Conservation (phyloP, 1,140 invertebrate genomes). For the Globodera rostochiensis region DNA sequence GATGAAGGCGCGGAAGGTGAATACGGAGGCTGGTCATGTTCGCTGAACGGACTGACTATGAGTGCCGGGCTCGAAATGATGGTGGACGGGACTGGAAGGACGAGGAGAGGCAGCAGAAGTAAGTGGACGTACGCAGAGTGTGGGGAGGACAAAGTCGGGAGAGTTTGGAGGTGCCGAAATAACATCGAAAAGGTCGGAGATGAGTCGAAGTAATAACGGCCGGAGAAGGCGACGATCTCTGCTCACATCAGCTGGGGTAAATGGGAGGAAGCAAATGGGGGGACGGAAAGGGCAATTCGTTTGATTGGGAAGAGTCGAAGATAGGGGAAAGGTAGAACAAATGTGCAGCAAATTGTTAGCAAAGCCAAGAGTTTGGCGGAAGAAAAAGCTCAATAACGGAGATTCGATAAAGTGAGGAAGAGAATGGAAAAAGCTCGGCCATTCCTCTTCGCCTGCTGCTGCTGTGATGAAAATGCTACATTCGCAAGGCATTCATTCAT, state of each 20-base stretch:
- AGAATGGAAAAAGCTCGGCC: neutral
- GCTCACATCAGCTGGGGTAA: neutral
- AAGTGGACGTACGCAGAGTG: neutral
- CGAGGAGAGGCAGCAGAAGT: neutral
- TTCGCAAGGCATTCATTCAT: neutral
- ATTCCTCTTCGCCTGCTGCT: neutral
- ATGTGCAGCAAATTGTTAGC: neutral
- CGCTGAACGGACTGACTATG: constrained; percentile 2
- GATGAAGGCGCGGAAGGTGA: neutral
- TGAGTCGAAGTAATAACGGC: neutral
- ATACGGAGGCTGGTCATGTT: neutral
- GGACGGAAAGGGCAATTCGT: neutral
- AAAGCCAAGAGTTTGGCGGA: too few species aligned
- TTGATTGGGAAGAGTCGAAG: neutral
- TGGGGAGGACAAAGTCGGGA: neutral
- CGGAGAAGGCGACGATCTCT: neutral
- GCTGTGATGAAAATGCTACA: neutral
- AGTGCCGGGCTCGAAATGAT: constrained; percentile 3
- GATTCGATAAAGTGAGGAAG: neutral
- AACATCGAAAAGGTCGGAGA: neutral
- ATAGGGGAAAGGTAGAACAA: neutral
- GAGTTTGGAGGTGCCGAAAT: neutral
- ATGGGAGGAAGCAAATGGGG: neutral
- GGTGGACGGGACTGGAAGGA: neutral
- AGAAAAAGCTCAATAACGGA: too few species aligned